phyloP scores from a whole-genome alignment of 1,140 invertebrate species.

The Brachionus calyciflorus region DNA sequence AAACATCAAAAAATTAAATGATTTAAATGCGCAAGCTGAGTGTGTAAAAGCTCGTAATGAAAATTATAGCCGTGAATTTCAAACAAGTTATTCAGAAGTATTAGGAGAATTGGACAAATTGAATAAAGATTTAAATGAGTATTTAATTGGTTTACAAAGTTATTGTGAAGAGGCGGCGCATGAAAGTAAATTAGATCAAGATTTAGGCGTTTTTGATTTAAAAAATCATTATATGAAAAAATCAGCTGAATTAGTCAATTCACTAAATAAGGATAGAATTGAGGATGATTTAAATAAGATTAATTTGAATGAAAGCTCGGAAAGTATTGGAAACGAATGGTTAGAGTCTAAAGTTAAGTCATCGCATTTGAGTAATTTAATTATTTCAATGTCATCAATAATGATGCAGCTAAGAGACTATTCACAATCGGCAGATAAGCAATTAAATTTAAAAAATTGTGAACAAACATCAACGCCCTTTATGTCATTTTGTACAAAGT shows the following conservation, averaged over 20 bases:
- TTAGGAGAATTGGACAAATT: slow-evolving; percentile 86
- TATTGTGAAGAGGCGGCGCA: slow-evolving; percentile 63
- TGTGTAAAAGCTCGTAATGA: slow-evolving; percentile 73
- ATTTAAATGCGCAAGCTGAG: slow-evolving; percentile 87
- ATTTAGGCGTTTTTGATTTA: not conserved
- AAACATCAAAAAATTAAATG: slow-evolving; percentile 75
- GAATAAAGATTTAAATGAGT: slow-evolving; percentile 80
- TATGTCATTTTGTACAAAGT: slow-evolving; percentile 77
- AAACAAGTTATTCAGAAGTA: slow-evolving; percentile 79
- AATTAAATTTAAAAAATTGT: not conserved
- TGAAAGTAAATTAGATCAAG: slow-evolving; percentile 63
- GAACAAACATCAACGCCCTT: not conserved
- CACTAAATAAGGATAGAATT: not conserved
- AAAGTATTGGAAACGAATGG: not conserved
- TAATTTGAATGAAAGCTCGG: not conserved
- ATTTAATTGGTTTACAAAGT: slow-evolving; percentile 68
- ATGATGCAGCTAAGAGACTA: slow-evolving; percentile 1
- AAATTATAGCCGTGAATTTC: slow-evolving; percentile 76
- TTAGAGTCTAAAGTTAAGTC: not conserved
- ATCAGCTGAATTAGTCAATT: not conserved
- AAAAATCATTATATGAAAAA: not conserved
- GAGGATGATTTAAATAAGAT: slow-evolving; percentile 35
- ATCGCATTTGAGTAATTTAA: not conserved
- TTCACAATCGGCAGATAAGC: not conserved
- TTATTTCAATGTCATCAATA: not conserved